These are phyloP conservation scores for Mimachlamys varia DNA, from an alignment of 2,888 invertebrate genomes.

Conservation along the genomic window DNA sequence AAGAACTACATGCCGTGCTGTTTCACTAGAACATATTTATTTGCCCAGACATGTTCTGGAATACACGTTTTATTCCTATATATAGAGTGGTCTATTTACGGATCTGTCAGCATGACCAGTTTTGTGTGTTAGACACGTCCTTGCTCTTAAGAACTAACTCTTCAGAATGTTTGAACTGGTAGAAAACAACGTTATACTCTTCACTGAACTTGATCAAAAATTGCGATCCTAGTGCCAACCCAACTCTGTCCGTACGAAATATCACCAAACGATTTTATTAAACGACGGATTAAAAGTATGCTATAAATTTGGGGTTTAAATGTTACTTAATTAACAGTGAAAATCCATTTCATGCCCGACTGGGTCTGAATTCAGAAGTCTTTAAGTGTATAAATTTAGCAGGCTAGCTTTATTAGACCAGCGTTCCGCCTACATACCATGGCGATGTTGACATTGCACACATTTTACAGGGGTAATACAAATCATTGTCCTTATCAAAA, in stretches of 20 bases:
- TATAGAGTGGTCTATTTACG: too few species aligned
- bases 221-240: neutral
- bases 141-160: neutral
- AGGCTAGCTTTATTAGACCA: neutral
- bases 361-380: neutral
- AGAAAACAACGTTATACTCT: slow-evolving; percentile 22
- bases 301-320: neutral
- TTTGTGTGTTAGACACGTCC: too few species aligned
- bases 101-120: too few species aligned
- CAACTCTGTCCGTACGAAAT: neutral
- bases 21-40: neutral
- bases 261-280: neutral
- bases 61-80: neutral
- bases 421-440: slow-evolving; percentile 3
- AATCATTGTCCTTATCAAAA: too few species aligned
- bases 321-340: slow-evolving; percentile 27
- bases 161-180: neutral
- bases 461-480: neutral
- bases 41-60: neutral
- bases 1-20: neutral
- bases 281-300: neutral
- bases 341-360: neutral
- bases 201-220: neutral
- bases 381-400: slow-evolving; percentile 8
- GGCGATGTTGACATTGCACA: neutral